Evolutionary conservation across 1,140 invertebrate species (phyloP).

Genomic region (Drosophila seguyi): DNA sequence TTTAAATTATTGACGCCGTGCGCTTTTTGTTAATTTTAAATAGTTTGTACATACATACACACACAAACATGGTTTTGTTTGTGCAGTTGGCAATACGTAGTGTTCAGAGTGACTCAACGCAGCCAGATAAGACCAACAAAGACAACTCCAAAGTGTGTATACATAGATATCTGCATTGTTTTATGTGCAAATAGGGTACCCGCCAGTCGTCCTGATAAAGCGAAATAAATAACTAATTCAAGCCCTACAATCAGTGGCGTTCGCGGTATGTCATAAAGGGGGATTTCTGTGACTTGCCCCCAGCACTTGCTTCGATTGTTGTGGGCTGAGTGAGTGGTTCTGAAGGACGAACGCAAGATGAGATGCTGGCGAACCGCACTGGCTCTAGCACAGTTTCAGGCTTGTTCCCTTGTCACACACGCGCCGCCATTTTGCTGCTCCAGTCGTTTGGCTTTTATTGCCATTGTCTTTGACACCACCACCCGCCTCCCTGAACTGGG

Average conservation of each 20-base stretch:
- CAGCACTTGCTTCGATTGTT: not conserved
- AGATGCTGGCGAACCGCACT: slow-evolving; percentile 32
- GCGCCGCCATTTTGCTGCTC: slow-evolving; percentile 64
- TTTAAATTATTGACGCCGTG: slow-evolving; percentile 9
- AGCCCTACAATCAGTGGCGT: not conserved
- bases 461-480: slow-evolving; percentile 43
- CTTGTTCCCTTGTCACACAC: slow-evolving; percentile 43
- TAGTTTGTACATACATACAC: too few relatives aligned
- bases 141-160: not conserved
- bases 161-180: not conserved
- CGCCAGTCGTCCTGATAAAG: not conserved
- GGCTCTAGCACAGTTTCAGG: slow-evolving; percentile 29
- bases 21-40: not conserved
- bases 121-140: slow-evolving; percentile 27
- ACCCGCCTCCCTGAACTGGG: not conserved
- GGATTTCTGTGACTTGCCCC: not conserved
- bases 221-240: not conserved
- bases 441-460: slow-evolving; percentile 64
- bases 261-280: not conserved
- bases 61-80: not conserved
- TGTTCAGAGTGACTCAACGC: slow-evolving; percentile 9
- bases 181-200: not conserved
- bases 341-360: slow-evolving; percentile 30
- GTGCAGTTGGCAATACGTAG: slow-evolving; percentile 12
- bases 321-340: not conserved